These are phyloP conservation scores for Megalops atlanticus DNA, from an alignment of 2,113 vertebrate species.

Conservation along the genomic window DNA sequence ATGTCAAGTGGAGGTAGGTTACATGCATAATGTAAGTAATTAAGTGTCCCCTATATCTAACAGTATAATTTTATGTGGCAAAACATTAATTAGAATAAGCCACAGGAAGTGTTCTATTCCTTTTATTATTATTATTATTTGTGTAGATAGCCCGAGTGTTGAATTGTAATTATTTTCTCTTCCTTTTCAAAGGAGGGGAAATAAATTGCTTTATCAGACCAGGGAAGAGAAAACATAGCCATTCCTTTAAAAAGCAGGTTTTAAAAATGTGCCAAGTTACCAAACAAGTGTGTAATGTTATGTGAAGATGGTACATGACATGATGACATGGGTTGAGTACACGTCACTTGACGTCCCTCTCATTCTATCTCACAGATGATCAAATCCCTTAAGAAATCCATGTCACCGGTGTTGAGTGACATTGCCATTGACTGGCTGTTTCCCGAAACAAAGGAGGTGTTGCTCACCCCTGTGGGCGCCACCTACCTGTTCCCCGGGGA, in stretches of 20 bases:
- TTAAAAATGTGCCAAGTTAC: not conserved
- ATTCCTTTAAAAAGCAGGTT: not conserved
- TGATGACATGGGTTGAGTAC: not conserved
- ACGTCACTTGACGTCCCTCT: not conserved
- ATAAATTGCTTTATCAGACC: not conserved
- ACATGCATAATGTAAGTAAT: conserved; percentile 39
- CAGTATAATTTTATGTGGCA: conserved; percentile 47
- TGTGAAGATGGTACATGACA: not conserved
- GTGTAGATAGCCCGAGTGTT: not conserved
- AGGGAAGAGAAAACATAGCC: not conserved
- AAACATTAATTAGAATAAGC: conserved; percentile 14
- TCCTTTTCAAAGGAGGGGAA: not conserved
- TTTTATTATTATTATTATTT: not conserved
- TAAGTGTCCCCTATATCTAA: conserved; percentile 28
- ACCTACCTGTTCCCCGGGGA: conserved; percentile 91
- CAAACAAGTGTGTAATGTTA: not conserved
- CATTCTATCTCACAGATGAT: conserved; percentile 80
- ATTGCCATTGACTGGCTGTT: conserved; percentile 93
- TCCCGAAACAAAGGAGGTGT: conserved; percentile 85
- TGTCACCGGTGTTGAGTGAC: conserved; percentile 86
- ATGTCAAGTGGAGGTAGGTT: conserved; percentile 49
- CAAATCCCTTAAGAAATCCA: conserved; percentile 87
- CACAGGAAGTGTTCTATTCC: not conserved
- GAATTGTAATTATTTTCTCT: not conserved
- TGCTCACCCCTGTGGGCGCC: conserved; percentile 83